Evolutionary conservation across 2,797 vertebrate genomes (phyloP).

Genomic region (Syncerus caffer): DNA sequence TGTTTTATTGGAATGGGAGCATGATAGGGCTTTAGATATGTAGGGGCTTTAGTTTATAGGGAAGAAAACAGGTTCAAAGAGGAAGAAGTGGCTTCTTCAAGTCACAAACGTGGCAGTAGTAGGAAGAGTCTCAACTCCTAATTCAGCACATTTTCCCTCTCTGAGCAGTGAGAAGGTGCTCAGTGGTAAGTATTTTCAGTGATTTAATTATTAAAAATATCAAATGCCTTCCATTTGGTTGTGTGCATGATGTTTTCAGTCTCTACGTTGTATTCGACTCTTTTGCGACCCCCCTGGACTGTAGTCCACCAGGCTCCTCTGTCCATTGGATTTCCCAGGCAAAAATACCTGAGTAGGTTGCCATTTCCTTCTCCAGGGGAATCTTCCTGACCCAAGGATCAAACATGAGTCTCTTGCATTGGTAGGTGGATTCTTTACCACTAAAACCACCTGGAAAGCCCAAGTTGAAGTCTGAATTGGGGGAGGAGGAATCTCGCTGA

Average conservation of each 20-base stretch:
- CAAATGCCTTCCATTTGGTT: not conserved
- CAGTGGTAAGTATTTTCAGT: not conserved
- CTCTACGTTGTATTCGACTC: accelerated
- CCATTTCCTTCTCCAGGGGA: not conserved
- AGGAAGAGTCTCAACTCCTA: not conserved
- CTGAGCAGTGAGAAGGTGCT: not conserved
- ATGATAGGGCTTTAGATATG: not conserved
- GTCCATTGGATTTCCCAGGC: not conserved
- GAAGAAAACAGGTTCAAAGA: not conserved
- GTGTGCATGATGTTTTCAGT: not conserved
- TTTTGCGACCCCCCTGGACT: not conserved
- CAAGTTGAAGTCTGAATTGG: not conserved
- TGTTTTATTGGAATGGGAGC: not conserved
- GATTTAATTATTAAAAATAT: not conserved
- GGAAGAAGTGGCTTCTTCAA: not conserved
- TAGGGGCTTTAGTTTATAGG: not conserved
- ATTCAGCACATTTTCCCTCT: not conserved
- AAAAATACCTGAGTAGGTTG: not conserved
- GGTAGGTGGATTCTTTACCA: not conserved
- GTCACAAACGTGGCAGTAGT: not conserved
- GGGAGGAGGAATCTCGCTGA: not conserved
- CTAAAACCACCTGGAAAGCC: not conserved
- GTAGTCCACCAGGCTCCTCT: not conserved
- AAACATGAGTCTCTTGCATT: not conserved
- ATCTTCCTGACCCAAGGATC: not conserved